Percentiles rank a stretch among this genome's conserved stretches.
Conservation (phyloP, 2,888 invertebrate genomes). For the Ctena decussata region DNA sequence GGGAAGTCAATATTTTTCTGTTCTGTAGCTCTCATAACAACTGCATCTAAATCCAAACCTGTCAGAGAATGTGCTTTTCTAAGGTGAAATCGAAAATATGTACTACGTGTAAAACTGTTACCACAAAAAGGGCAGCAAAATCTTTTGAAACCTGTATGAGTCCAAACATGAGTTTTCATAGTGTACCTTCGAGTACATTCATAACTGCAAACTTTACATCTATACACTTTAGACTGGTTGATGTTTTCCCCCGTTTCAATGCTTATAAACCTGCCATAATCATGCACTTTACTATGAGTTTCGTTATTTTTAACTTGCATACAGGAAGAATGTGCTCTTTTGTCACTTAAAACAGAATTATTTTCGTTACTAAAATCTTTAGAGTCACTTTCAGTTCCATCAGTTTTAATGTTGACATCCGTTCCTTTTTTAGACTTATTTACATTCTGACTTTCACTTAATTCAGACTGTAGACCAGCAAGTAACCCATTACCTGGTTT, state of each 20-base stretch:
- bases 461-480: not conserved
- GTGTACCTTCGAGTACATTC: conserved; percentile 7
- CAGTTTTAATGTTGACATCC: too few relatives aligned
- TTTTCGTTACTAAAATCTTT: too few relatives aligned
- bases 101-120: conserved; percentile 10
- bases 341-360: too few relatives aligned
- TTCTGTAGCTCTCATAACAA: not conserved
- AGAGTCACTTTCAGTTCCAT: too few relatives aligned
- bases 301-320: not conserved
- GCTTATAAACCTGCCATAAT: not conserved
- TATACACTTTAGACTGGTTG: not conserved
- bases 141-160: not conserved
- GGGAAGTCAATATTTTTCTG: not conserved
- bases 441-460: too few relatives aligned
- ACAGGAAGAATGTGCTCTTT: too few relatives aligned
- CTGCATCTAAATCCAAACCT: not conserved
- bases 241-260: not conserved
- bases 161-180: not conserved
- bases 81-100: not conserved
- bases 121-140: not conserved
- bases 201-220: conserved; percentile 5
- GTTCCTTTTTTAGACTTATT: too few relatives aligned
- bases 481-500: too few relatives aligned
- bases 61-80: not conserved
- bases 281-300: not conserved